These are phyloP conservation scores for Propsilocerus akamusi DNA, from an alignment of 1,140 invertebrate genomes.

Conservation along the genomic window DNA sequence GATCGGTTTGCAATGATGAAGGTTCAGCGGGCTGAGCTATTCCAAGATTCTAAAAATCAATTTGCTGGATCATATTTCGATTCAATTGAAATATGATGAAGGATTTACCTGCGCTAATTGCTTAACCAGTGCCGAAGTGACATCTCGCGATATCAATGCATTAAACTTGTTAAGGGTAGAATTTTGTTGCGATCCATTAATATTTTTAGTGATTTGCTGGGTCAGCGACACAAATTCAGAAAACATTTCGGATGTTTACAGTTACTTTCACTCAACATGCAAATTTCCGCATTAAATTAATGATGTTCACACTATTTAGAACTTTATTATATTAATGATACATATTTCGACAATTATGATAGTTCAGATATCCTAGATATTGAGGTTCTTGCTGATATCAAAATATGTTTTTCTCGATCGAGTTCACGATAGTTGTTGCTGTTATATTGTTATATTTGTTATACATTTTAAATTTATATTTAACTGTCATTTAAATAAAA, in stretches of 20 bases:
- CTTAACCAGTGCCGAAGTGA: slow-evolving; percentile 58
- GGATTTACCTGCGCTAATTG: not conserved
- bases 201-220: slow-evolving; percentile 40
- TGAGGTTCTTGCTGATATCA: too few relatives aligned
- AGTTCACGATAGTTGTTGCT: not conserved
- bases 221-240: slow-evolving; percentile 69
- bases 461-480: too few relatives aligned
- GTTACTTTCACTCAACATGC: not conserved
- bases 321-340: not conserved
- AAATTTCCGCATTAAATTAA: not conserved
- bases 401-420: not conserved
- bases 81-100: not conserved
- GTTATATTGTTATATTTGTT: too few relatives aligned
- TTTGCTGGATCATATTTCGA: slow-evolving; percentile 47
- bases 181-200: slow-evolving; percentile 38
- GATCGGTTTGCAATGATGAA: slow-evolving; percentile 51
- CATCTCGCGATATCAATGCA: slow-evolving; percentile 52
- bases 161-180: slow-evolving; percentile 81
- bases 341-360: not conserved
- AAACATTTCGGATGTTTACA: slow-evolving; percentile 39
- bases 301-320: not conserved
- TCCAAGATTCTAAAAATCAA: too few relatives aligned
- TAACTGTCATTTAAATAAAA: too few relatives aligned
- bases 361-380: too few relatives aligned
- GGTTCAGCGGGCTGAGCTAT: slow-evolving; percentile 57